Base-by-base conservation (phyloP, 1,140 invertebrate genomes). In the Pogonomyrmex californicus region DNA sequence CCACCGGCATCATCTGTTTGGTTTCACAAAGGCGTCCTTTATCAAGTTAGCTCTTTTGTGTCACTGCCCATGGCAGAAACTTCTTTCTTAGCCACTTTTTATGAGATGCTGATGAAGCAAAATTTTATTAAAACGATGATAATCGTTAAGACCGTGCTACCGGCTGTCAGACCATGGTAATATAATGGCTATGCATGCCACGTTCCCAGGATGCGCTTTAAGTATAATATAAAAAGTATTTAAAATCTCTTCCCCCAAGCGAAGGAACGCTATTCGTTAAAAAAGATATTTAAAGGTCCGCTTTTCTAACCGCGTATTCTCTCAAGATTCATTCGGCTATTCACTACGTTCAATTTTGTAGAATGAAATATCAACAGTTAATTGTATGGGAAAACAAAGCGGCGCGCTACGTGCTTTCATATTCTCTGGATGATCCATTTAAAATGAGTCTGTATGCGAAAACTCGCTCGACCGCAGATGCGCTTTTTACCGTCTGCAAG, bases 111-210 rank as follows among this genome's bases (percentile, higher is more conserved):
- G 79, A 83, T 75, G 68, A 83, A 60, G 79, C 70, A 75, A 83
- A 73, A 83, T 83, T 83, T 83, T 36, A 75, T 83, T 83, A 83
- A 83, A 83, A 75, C 68, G 54, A 60, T 83, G 33, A 83, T 83
- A 83, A 75, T 73, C 79, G 79, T 36, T 60, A 83, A 75, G 54
- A 60, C 68, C 68, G 41, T n/a, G 68, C 79, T 75, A 83, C 68
- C 54, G 54, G 66, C 23, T 75, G 68, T 75, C 79, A 75, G 41
- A 36, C 6, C 54, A 3, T 70, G 36, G 49, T 17, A 41, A 83
- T 60, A 83, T 51, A 62, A 75, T 60, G 30, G 4, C 12, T 60
- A 75, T 62, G 41, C 41, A 51, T 73, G 66, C 41, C 63, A 30
- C n/a, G 38, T 75, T 73, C 33, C 14, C 14, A 47, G 6, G 68